Evolutionary conservation across 2,113 vertebrate species (phyloP), one percentile per base, ranked within the genome.

Genomic region (Chionis minor): DNA sequence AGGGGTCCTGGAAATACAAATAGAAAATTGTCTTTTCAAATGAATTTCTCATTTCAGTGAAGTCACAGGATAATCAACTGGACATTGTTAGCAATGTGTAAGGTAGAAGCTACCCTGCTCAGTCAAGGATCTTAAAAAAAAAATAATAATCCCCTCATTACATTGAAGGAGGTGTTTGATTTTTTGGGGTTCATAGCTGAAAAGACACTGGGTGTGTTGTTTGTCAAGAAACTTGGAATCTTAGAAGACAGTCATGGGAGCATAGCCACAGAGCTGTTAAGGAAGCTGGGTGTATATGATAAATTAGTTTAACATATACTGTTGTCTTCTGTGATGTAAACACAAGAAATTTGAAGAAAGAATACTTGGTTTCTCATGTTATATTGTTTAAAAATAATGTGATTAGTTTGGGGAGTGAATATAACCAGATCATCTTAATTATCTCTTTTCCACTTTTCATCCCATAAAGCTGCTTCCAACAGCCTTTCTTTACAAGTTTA

Each of bases 191-290:
- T 94, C 18, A 42, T 32, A 54, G 10, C 21, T 77, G n/a, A 90
- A 88, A 81, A 56, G 42, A 9, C 33, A 62, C 9, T 1, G 2
- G 2, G 7, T 1, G 0, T 47, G 22, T 19, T 77, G 6, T 73
- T 89, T 70, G 59, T 86, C 9, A 42, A 21, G 20, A 45, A 71
- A 58, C 28, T 33, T 58, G 21, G 47, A 56, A 51, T 79, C 33
- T 69, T 19, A 40, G 7, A 73, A 72, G 14, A 32, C 1, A 0
- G 4, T 62, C 0, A n/a, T 26, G 8, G 24, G 21, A 67, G 8
- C 40, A 10, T 19, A 78, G 65, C 42, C 2, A 2, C 30, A 92
- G 10, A 47, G 45, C 28, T 73, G 12, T 35, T 81, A 16, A 71
- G 65, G 81, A 89, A 78, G 28, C 7, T 67, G 33, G 9, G 6